phyloP scores from a whole-genome alignment of 2,888 invertebrate genomes.

The Iselma pallidipennis region DNA sequence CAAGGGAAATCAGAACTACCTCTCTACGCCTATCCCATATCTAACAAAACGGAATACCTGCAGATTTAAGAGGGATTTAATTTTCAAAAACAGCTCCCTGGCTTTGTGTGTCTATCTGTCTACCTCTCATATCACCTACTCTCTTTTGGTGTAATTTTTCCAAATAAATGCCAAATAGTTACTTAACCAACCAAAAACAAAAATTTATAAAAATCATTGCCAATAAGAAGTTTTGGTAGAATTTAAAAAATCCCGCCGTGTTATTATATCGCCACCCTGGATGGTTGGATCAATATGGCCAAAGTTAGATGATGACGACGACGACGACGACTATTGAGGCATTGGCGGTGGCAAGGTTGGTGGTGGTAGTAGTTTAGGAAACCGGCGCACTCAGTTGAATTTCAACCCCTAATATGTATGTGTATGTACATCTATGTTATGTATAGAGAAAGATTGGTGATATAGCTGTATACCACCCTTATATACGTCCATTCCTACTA shows the following conservation, averaged over 20 bases:
- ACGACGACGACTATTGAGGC: too few relatives aligned
- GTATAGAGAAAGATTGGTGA: background rate
- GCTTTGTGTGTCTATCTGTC: too few relatives aligned
- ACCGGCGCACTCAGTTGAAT: constrained; percentile 29
- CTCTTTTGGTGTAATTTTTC: too few relatives aligned
- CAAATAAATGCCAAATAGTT: too few relatives aligned
- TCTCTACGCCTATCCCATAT: background rate
- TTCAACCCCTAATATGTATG: constrained; percentile 16
- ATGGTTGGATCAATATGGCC: constrained; percentile 52
- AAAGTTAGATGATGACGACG: constrained; percentile 36
- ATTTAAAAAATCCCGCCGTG: background rate
- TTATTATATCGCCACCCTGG: constrained; percentile 38
- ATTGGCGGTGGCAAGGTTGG: too few relatives aligned
- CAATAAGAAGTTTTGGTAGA: too few relatives aligned
- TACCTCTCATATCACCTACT: too few relatives aligned
- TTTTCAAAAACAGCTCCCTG: background rate
- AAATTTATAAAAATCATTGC: too few relatives aligned
- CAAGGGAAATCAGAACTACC: background rate
- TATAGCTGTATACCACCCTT: background rate
- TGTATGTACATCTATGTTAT: background rate
- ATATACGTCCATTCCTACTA: too few relatives aligned
- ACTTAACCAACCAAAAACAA: too few relatives aligned
- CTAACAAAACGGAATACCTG: background rate
- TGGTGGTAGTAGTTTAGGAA: constrained; percentile 21
- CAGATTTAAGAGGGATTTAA: background rate